Conservation (phyloP, 2,888 invertebrate genomes). For the Siphonodentalium dalli region DNA sequence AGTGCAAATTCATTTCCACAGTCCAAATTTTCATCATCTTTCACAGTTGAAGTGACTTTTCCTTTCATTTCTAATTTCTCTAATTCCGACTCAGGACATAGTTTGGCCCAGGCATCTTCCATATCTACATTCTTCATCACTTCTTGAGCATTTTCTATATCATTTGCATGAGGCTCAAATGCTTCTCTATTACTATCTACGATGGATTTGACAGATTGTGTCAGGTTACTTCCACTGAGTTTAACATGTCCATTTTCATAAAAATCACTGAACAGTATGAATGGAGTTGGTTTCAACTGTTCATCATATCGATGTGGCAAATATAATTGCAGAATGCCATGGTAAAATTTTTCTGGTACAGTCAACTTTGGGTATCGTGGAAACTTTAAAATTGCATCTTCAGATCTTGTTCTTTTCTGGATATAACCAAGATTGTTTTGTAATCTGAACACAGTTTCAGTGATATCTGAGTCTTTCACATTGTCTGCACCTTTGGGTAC, state of each 20-base stretch:
- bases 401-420: no score
- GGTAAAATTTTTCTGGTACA: constrained; percentile 1
- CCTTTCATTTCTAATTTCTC: no score
- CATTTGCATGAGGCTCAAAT: neutral
- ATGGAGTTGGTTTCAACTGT: neutral
- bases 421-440: no score
- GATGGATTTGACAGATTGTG: neutral
- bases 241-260: neutral
- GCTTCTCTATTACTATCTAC: neutral
- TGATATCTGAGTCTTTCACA: no score
- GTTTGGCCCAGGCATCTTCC: no score
- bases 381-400: neutral
- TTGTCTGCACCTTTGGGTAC: no score
- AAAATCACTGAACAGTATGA: neutral
- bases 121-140: no score
- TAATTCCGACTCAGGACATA: neutral
- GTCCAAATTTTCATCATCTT: no score
- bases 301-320: neutral
- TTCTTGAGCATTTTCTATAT: neutral
- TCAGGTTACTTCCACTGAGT: neutral
- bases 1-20: no score
- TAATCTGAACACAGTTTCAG: no score
- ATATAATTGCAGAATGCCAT: constrained; percentile 2
- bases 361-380: neutral
- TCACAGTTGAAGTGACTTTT: neutral